Percentiles rank a stretch among this genome's conserved stretches.
Conservation (phyloP, 2,797 vertebrate genomes). For the Chanos chanos region DNA sequence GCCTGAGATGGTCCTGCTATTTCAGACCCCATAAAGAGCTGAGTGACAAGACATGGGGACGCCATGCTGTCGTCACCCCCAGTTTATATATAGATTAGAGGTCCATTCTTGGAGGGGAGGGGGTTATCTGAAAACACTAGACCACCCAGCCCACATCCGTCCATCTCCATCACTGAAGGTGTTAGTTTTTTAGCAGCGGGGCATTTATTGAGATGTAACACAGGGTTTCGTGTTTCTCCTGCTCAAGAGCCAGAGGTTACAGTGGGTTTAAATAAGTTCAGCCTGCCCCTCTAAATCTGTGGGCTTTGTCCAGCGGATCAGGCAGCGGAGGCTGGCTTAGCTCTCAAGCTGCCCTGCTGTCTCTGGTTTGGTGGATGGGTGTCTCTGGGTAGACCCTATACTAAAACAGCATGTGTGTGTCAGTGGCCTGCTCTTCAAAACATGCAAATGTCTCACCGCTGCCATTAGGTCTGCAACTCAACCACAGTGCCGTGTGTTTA, state of each 20-base stretch:
- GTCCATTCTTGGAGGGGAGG: constrained; percentile 9
- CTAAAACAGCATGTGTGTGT: constrained; percentile 8
- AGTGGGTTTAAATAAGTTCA: constrained; percentile 38
- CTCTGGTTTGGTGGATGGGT: neutral
- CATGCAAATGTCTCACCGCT: constrained; percentile 36
- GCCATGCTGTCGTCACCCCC: constrained; percentile 71
- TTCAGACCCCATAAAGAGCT: constrained; percentile 64
- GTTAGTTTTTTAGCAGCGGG: constrained; percentile 28
- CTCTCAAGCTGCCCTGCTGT: constrained; percentile 16
- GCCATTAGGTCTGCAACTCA: constrained; percentile 17
- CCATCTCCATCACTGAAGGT: constrained; percentile 43
- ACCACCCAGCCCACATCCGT: constrained; percentile 46
- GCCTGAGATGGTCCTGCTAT: constrained; percentile 34
- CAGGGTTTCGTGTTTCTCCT: constrained; percentile 32
- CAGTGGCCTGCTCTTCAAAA: constrained; percentile 43
- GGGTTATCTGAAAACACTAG: constrained; percentile 35
- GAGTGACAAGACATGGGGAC: constrained; percentile 69
- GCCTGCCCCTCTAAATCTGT: constrained; percentile 24
- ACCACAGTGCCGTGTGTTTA: constrained; percentile 20
- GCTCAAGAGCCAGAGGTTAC: constrained; percentile 1
- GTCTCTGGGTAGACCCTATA: constrained; percentile 23
- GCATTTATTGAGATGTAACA: constrained; percentile 24
- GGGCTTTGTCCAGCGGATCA: neutral
- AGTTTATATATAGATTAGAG: constrained; percentile 71
- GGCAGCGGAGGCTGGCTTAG: neutral